Evolutionary conservation across 2,797 vertebrate genomes (phyloP).

Genomic region (Helicolenus hilgendorfi): DNA sequence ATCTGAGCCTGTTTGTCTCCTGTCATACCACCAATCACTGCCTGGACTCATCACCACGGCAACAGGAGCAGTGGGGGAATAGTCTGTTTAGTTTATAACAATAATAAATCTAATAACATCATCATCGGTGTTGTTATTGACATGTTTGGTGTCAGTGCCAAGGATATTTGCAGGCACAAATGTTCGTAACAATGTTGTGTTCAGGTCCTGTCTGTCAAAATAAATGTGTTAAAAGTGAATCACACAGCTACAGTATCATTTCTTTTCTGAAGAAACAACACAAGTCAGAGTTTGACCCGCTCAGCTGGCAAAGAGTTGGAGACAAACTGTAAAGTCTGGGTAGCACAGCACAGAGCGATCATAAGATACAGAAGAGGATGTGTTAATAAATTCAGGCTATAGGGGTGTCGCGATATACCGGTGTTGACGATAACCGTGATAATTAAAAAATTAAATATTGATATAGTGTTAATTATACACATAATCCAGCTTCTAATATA

Average conservation of each 20-base stretch:
- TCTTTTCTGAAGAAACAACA: neutral
- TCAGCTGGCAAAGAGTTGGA: neutral
- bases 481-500: too few species aligned
- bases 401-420: too few species aligned
- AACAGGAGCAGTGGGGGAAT: constrained; percentile 52
- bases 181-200: neutral
- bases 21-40: constrained; percentile 68
- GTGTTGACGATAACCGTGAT: too few species aligned
- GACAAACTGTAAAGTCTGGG: neutral
- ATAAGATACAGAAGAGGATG: neutral
- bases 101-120: constrained; percentile 10
- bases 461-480: too few species aligned
- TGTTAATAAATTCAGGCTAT: too few species aligned
- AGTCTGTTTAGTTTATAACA: constrained; percentile 20
- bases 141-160: neutral
- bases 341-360: neutral
- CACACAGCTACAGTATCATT: neutral
- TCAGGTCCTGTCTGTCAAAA: neutral
- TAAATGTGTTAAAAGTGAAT: neutral
- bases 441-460: neutral
- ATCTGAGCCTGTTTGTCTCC: constrained; percentile 56
- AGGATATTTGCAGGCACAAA: neutral
- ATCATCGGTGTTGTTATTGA: neutral
- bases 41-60: constrained; percentile 74
- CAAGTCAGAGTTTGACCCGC: neutral